Base-by-base conservation (phyloP, 2,888 invertebrate genomes). In the Ptycholaimellus sp. region DNA sequence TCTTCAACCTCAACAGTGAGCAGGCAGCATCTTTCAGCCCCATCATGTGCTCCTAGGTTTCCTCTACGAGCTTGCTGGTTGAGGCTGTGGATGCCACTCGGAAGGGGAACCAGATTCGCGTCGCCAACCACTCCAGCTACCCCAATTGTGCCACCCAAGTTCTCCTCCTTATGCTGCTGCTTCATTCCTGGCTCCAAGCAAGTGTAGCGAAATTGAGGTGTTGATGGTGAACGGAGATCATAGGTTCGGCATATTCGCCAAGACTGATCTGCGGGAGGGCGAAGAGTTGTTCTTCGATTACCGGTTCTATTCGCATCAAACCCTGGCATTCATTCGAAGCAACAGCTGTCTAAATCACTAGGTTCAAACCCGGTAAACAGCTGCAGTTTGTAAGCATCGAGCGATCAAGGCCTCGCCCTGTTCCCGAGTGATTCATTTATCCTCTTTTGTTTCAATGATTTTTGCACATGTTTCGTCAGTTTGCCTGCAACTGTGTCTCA, bases 271-370 rank as follows among this genome's bases (percentile, higher is more conserved):
- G 44, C 80, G 82, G 56, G 79, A 85, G 0, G 93, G 90, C 1
- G 93, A 93, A 61, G 96, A 96, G 59, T 69, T 96, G 33, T 93
- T 96, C 70, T 96, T 96, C 58, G 90, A 96, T 61, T 96, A 96
- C 65, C 60, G 67, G 62, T 63, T 37, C 5, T 30, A 28, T 33
- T 31, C 19, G 13, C n/a, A n/a, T n/a, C n/a, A n/a, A n/a, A n/a
- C n/a, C n/a, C n/a, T n/a, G n/a, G n/a, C n/a, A n/a, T n/a, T n/a
- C n/a, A n/a, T n/a, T n/a, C n/a, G n/a, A n/a, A n/a, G n/a, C n/a
- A n/a, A n/a, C n/a, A n/a, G n/a, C n/a, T n/a, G n/a, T n/a, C n/a
- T n/a, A n/a, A n/a, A n/a, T n/a, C n/a, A n/a, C n/a, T n/a, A n/a
- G n/a, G n/a, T n/a, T n/a, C n/a, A n/a, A n/a, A n/a, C n/a, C n/a